These are phyloP conservation scores for Cabera pusaria DNA, from an alignment of 2,888 invertebrate genomes.

Conservation along the genomic window DNA sequence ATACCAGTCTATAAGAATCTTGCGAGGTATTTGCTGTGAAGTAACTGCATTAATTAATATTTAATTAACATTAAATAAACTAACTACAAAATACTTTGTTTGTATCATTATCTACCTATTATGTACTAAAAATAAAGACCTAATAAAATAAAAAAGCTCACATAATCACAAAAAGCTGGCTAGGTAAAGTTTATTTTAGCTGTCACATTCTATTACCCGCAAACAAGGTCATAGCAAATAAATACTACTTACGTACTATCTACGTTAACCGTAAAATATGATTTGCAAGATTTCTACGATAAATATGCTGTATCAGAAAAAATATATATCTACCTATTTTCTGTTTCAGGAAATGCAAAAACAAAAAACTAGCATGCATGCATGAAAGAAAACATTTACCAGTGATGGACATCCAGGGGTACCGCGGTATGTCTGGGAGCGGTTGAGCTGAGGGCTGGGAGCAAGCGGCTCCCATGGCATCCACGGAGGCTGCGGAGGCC, in stretches of 20 bases:
- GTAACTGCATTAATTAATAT: slow-evolving; percentile 1
- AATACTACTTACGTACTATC: too few relatives aligned
- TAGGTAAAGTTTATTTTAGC: slow-evolving; percentile 4
- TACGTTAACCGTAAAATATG: neutral
- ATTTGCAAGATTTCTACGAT: too few relatives aligned
- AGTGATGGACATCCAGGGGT: slow-evolving; percentile 98
- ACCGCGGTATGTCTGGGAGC: slow-evolving; percentile 95
- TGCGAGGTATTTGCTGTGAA: neutral
- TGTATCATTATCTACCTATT: too few relatives aligned
- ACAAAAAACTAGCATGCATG: slow-evolving; percentile 53
- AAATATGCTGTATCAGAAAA: too few relatives aligned
- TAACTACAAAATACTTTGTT: too few relatives aligned
- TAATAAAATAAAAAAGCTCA: slow-evolving; percentile 6
- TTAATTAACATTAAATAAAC: neutral
- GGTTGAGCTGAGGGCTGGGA: slow-evolving; percentile 92
- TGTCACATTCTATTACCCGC: slow-evolving; percentile 13
- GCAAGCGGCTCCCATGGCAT: slow-evolving; percentile 92
- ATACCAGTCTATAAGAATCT: slow-evolving; percentile 6
- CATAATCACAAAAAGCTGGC: slow-evolving; percentile 10
- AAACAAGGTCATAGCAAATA: slow-evolving; percentile 24
- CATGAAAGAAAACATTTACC: slow-evolving; percentile 86
- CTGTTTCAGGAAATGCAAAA: slow-evolving; percentile 35
- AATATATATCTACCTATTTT: slow-evolving; percentile 18
- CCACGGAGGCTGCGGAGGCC: slow-evolving; percentile 89
- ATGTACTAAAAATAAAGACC: slow-evolving; percentile 8